phyloP scores from a whole-genome alignment of 2,113 vertebrate species.

The Anseranas semipalmata region DNA sequence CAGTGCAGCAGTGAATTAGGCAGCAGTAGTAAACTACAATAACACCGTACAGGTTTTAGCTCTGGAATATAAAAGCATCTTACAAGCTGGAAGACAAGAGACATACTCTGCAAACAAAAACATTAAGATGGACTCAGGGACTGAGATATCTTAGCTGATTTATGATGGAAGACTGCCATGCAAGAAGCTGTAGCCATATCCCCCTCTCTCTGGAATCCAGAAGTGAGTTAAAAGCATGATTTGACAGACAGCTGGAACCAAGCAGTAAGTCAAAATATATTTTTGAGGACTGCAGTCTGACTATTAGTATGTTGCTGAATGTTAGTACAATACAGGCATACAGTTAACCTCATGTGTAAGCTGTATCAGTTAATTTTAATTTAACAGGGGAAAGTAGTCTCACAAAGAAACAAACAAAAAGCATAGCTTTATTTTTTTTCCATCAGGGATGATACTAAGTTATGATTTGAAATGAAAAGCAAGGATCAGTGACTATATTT shows the following conservation, averaged over 20 bases:
- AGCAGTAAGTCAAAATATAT: background rate
- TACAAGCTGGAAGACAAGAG: background rate
- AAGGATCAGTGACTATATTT: background rate
- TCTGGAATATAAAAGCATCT: background rate
- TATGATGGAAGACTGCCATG: background rate
- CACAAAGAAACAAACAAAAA: background rate
- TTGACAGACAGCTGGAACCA: background rate
- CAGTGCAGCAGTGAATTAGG: background rate
- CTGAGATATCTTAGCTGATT: background rate
- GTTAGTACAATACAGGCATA: background rate
- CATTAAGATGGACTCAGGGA: background rate
- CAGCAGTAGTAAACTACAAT: background rate
- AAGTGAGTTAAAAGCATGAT: constrained; percentile 28
- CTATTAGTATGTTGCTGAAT: background rate
- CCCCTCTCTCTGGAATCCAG: background rate
- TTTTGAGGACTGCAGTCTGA: background rate
- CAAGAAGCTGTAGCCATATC: background rate
- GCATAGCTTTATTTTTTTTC: background rate
- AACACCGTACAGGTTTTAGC: background rate
- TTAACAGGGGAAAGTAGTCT: background rate
- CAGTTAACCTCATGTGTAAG: background rate
- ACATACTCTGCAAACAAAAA: background rate
- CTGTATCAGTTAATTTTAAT: background rate
- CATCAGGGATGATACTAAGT: background rate
- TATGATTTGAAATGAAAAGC: background rate